Evolutionary conservation across 2,797 vertebrate genomes (phyloP).

Genomic region (Bradypodion pumilum): DNA sequence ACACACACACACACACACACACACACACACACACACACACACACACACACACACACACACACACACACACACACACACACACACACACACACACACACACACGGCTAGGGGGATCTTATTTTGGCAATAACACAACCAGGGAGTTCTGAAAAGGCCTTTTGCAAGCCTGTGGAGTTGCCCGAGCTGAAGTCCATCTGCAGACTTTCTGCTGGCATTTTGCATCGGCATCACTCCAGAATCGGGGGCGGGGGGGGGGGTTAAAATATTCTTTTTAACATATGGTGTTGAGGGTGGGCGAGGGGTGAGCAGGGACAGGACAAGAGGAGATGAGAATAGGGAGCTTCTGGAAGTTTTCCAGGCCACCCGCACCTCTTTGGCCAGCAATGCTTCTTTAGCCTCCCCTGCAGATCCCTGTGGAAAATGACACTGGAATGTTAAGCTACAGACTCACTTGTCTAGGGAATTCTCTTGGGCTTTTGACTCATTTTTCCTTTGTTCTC

Average conservation of each 20-base stretch:
- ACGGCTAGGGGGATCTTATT: rapidly evolving
- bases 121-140: rapidly evolving
- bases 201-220: conserved; percentile 8
- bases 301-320: neutral
- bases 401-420: conserved; percentile 68
- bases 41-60: rapidly evolving
- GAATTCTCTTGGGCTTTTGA: neutral
- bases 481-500: neutral
- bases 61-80: rapidly evolving
- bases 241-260: neutral
- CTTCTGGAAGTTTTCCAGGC: conserved; percentile 52
- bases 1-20: rapidly evolving
- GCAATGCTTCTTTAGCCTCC: conserved; percentile 64
- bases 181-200: neutral
- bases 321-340: neutral
- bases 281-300: neutral
- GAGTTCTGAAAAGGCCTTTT: neutral
- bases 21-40: rapidly evolving
- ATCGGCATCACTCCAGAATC: conserved; percentile 1
- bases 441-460: rapidly evolving
- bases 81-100: rapidly evolving
- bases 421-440: conserved; percentile 29
- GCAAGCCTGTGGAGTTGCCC: neutral
- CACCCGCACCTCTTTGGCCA: conserved; percentile 38
- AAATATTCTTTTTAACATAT: conserved; percentile 6